Evolutionary conservation across 2,888 invertebrate species (phyloP).

Genomic region (Athripsodes cinereus): DNA sequence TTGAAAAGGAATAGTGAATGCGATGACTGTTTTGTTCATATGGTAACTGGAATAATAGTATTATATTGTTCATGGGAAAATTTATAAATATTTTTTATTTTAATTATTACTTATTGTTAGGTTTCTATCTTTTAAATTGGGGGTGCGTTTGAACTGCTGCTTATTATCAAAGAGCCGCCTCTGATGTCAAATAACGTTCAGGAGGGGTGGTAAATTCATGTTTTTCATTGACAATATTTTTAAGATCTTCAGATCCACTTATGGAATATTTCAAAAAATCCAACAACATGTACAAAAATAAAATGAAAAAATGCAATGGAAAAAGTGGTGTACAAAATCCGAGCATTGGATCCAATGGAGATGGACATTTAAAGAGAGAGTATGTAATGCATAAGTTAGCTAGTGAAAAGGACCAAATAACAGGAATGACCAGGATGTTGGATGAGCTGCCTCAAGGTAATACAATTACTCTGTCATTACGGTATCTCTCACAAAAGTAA

Average conservation of each 20-base stretch:
- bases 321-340: not conserved
- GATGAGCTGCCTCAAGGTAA: conserved; percentile 44
- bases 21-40: no score
- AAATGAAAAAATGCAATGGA: not conserved
- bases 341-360: not conserved
- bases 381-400: conserved; percentile 12
- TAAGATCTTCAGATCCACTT: conserved; percentile 13
- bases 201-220: no score
- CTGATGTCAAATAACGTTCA: no score
- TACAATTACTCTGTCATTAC: not conserved
- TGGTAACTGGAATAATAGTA: no score
- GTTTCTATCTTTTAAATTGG: no score
- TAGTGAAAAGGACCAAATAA: conserved; percentile 13
- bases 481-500: not conserved
- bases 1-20: no score
- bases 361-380: conserved; percentile 15
- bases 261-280: conserved; percentile 12
- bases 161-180: no score
- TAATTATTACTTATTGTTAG: no score
- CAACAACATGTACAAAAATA: not conserved
- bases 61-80: no score
- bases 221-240: no score
- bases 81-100: no score
- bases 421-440: conserved; percentile 28
- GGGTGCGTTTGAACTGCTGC: no score